Evolutionary conservation across 2,888 invertebrate genomes (phyloP).

Genomic region (Polydrusus tereticollis): DNA sequence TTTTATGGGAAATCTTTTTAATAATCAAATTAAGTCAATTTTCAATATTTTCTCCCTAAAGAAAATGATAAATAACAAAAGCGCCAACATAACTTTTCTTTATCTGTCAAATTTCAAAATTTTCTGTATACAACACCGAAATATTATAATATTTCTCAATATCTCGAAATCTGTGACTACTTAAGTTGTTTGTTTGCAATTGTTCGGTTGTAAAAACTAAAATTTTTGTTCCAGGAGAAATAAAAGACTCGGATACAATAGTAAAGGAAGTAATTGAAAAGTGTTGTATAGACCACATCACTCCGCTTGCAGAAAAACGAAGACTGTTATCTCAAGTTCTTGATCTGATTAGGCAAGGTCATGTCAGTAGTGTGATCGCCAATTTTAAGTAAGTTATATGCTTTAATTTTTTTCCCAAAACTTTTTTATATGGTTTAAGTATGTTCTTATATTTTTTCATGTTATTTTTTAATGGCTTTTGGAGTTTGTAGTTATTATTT

Average conservation of each 20-base stretch:
- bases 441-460: too few relatives aligned
- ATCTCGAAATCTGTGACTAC: too few relatives aligned
- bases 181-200: too few relatives aligned
- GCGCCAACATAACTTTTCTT: too few relatives aligned
- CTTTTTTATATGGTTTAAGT: neutral
- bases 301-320: slow-evolving; percentile 62
- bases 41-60: too few relatives aligned
- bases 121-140: too few relatives aligned
- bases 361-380: slow-evolving; percentile 68
- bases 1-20: too few relatives aligned
- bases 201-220: neutral
- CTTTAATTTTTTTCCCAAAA: slow-evolving; percentile 10
- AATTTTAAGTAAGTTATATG: slow-evolving; percentile 66
- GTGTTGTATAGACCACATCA: slow-evolving; percentile 62
- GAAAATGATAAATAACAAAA: too few relatives aligned
- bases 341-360: slow-evolving; percentile 68
- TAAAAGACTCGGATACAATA: slow-evolving; percentile 62
- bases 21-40: too few relatives aligned
- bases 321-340: slow-evolving; percentile 66
- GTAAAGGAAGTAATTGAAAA: slow-evolving; percentile 65
- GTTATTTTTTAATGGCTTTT: neutral
- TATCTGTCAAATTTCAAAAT: too few relatives aligned
- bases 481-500: too few relatives aligned
- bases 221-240: slow-evolving; percentile 49
- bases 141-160: too few relatives aligned